Conservation (phyloP, 1,140 invertebrate genomes). For the Tetramorium simillimum region DNA sequence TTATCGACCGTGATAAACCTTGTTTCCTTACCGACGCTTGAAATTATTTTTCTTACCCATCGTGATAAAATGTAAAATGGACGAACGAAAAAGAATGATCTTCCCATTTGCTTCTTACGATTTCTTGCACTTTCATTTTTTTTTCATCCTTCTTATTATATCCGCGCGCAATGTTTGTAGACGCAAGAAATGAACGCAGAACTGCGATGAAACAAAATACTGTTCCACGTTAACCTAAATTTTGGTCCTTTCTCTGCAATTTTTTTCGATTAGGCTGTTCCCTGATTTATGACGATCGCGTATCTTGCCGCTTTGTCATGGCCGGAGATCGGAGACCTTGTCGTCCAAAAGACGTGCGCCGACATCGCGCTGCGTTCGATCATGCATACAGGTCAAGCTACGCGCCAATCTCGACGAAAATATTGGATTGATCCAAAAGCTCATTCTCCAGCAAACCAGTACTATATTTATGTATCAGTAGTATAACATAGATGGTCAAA, state of each 20-base stretch:
- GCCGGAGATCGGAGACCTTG: neutral
- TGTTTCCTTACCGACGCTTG: no score
- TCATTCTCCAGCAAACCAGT: neutral
- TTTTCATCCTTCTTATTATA: neutral
- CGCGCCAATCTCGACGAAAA: neutral
- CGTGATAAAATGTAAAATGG: neutral
- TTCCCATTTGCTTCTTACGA: neutral
- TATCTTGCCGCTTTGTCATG: neutral
- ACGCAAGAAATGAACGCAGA: neutral
- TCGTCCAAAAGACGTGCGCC: neutral
- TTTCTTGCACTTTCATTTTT: neutral
- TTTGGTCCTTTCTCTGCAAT: neutral
- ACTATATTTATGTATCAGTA: no score
- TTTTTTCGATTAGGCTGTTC: neutral
- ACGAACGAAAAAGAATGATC: no score
- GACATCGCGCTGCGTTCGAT: neutral
- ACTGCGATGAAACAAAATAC: neutral
- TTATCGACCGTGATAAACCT: neutral
- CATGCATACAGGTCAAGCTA: neutral
- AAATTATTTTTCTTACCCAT: neutral
- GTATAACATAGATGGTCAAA: no score
- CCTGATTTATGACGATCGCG: neutral
- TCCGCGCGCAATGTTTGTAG: neutral
- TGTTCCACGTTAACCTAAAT: constrained; percentile 9
- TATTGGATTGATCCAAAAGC: neutral